Evolutionary conservation across 2,888 invertebrate species (phyloP), one percentile per base, ranked within the genome.

Genomic region (Protophormia terraenovae): DNA sequence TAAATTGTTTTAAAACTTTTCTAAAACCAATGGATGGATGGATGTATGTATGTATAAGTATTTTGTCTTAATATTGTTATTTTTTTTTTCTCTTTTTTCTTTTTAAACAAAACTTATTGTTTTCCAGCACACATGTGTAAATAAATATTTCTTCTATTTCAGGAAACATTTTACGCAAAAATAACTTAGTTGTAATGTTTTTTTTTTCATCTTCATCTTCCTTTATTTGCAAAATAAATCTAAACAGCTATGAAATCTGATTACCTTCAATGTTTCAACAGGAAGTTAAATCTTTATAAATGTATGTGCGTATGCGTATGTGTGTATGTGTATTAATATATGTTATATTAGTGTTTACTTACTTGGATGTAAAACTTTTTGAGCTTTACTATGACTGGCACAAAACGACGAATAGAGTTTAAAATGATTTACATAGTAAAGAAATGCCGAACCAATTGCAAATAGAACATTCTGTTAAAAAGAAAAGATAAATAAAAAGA

Each of bases 391-490:
- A 93, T 99, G 99, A 93, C 98, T 98, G 88, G 99, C 98, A 94
- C 99, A 99, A 94, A 99, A 99, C 89, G 98, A 98, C 93, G 98
- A 98, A 95, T 99, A 99, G 90, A 99, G 95, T 94, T 99, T 99
- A 94, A 99, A 99, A 94, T 99, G 98, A 94, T 98, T 98, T 91
- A 98, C 98, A 93, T 98, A 98, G 94, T 97, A 98, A 90, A 99
- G 95, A 94, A 99, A 99, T 91, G 98, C 98, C 93, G 97, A 98
- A 90, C 98, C 98, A 92, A 99, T 96, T 88, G 98, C 97, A 94
- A 98, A 98, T 89, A 99, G 95, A 87, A 98, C 96, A 93, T 97
- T 97, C 98, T 98, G 95, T 60, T 95, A 95, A 90, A 90, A 55
- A n/a, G n/a, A n/a, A 60, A 62, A 77, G 24, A 78, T 10, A 47